phyloP scores from a whole-genome alignment of 2,113 vertebrate genomes.

The Corydoras sp. region DNA sequence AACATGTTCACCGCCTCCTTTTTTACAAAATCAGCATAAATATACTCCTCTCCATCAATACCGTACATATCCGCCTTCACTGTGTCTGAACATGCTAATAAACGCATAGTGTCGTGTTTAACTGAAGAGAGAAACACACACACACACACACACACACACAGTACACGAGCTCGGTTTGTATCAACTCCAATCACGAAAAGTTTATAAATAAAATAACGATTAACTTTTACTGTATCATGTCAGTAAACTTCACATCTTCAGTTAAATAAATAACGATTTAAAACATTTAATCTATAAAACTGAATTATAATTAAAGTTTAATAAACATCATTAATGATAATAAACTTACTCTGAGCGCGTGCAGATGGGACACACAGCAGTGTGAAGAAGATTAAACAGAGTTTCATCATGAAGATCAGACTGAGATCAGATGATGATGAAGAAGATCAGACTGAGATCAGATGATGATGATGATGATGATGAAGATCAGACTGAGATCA shows the following conservation, averaged over 20 bases:
- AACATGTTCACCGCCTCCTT: not conserved
- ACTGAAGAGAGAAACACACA: conserved; percentile 1
- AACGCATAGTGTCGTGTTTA: not conserved
- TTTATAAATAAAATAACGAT: too few relatives aligned
- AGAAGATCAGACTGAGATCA: not conserved
- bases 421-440: not conserved
- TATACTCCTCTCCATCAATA: conserved; percentile 35
- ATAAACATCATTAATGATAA: not conserved
- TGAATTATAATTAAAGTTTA: not conserved
- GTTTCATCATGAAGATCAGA: conserved; percentile 1
- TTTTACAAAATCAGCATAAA: conserved; percentile 32
- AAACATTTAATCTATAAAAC: not conserved
- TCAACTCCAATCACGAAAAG: too few relatives aligned
- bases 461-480: not conserved
- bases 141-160: not conserved
- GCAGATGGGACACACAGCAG: not conserved
- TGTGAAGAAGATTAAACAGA: not conserved
- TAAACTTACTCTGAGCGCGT: not conserved
- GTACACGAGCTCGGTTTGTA: too few relatives aligned
- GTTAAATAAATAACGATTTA: too few relatives aligned
- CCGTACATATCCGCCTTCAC: not conserved
- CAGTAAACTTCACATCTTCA: too few relatives aligned
- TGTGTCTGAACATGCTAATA: not conserved
- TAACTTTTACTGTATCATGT: too few relatives aligned
- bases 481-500: too few relatives aligned